Percentiles rank a stretch among this genome's conserved stretches.
Conservation (phyloP, 2,797 vertebrate genomes). For the Chromobotia macracanthus region DNA sequence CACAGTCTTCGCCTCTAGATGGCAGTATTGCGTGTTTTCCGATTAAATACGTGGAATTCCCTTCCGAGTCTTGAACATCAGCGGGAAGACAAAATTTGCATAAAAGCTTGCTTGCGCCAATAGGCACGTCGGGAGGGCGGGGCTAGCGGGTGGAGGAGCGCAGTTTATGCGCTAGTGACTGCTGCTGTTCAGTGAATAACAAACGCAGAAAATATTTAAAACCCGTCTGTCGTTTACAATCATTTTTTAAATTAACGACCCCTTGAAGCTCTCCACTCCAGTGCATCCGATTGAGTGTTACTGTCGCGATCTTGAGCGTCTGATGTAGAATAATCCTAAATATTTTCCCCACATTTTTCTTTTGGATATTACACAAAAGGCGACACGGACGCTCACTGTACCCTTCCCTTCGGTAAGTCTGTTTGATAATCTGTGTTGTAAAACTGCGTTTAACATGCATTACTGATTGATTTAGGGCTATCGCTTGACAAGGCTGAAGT, state of each 20-base stretch:
- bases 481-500: conserved; percentile 1
- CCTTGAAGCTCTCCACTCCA: conserved; percentile 48
- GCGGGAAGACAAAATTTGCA: conserved; percentile 78
- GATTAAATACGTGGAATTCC: conserved; percentile 1
- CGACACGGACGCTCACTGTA: conserved; percentile 56
- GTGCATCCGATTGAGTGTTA: conserved; percentile 31
- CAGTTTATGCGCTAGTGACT: conserved; percentile 70
- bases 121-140: conserved; percentile 71
- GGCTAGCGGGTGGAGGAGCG: conserved; percentile 76
- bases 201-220: conserved; percentile 71
- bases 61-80: conserved; percentile 69
- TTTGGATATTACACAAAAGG: conserved; percentile 76
- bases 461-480: conserved; percentile 3
- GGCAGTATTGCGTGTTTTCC: conserved; percentile 20
- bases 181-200: conserved; percentile 70
- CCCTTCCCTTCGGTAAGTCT: conserved; percentile 53
- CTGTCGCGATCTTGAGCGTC: conserved; percentile 35
- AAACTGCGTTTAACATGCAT: conserved; percentile 1
- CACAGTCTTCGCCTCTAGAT: conserved; percentile 33
- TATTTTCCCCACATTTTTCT: conserved; percentile 58
- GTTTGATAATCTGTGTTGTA: background rate
- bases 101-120: conserved; percentile 74
- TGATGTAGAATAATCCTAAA: conserved; percentile 62
- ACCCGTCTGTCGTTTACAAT: conserved; percentile 32
- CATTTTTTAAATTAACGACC: conserved; percentile 38